Conservation (phyloP, 2,888 invertebrate species). For the Coremacera marginata region DNA sequence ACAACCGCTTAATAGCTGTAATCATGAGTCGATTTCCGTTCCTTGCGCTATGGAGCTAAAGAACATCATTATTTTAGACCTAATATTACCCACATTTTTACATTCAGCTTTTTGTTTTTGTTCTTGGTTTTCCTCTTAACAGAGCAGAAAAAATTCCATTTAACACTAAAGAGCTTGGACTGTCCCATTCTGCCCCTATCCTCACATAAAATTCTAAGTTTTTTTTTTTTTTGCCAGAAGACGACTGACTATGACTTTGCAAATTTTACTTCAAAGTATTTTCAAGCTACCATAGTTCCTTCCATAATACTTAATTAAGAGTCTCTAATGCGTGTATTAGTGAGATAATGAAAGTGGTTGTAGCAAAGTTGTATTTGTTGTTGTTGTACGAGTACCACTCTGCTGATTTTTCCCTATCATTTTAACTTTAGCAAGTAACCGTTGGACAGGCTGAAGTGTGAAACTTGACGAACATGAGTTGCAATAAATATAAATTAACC, state of each 20-base stretch:
- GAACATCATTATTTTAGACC: too few relatives aligned
- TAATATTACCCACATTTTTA: too few relatives aligned
- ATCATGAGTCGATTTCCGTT: constrained; percentile 61
- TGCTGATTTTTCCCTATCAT: constrained; percentile 9
- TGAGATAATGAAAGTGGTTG: constrained; percentile 49
- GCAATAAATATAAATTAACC: constrained; percentile 38
- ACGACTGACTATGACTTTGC: constrained; percentile 43
- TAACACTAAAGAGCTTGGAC: too few relatives aligned
- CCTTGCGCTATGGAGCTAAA: not conserved
- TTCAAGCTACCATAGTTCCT: constrained; percentile 50
- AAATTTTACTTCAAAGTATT: not conserved
- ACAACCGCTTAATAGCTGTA: constrained; percentile 60
- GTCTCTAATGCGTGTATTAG: constrained; percentile 31
- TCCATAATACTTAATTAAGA: constrained; percentile 34
- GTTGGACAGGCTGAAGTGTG: constrained; percentile 30
- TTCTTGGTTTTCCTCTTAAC: too few relatives aligned
- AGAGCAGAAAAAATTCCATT: too few relatives aligned
- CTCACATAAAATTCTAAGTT: too few relatives aligned
- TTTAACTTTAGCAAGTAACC: not conserved
- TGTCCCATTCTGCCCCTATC: too few relatives aligned
- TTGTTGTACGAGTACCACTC: constrained; percentile 23
- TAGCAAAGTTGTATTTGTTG: constrained; percentile 50
- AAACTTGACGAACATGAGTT: constrained; percentile 37
- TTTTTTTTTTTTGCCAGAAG: not conserved
- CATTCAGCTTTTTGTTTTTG: too few relatives aligned